Conservation (phyloP, 2,888 invertebrate genomes). For the Periphyllus acericola region DNA sequence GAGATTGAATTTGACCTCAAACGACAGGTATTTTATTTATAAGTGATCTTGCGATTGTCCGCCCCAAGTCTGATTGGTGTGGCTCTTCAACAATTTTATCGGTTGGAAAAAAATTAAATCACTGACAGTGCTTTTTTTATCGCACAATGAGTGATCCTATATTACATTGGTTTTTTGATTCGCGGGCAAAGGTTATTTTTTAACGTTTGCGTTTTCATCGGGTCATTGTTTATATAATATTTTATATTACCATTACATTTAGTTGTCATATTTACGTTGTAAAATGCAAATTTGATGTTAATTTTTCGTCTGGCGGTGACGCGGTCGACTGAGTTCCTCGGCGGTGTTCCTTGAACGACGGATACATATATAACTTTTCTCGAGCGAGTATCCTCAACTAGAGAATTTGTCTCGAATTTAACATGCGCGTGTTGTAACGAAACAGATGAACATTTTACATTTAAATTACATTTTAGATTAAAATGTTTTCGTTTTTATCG, state of each 20-base stretch:
- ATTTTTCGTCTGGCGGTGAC: not conserved
- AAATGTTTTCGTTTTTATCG: not conserved
- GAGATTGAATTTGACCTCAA: not conserved
- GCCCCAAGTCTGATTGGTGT: not conserved
- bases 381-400: not conserved
- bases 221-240: not conserved
- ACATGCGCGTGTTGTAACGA: not conserved
- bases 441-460: not conserved
- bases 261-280: not conserved
- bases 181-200: not conserved
- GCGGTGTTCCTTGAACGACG: constrained; percentile 11
- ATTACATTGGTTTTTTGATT: not conserved
- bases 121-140: not conserved
- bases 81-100: not conserved
- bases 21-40: not conserved
- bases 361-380: not conserved
- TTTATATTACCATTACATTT: not conserved
- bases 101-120: not conserved
- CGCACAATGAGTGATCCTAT: not conserved
- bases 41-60: not conserved
- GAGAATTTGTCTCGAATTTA: no score
- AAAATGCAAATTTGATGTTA: constrained; percentile 63
- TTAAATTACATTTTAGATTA: no score
- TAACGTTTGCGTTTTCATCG: not conserved
- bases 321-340: not conserved